Base-by-base conservation (phyloP, 2,113 vertebrate genomes). In the Notothenia rossii region DNA sequence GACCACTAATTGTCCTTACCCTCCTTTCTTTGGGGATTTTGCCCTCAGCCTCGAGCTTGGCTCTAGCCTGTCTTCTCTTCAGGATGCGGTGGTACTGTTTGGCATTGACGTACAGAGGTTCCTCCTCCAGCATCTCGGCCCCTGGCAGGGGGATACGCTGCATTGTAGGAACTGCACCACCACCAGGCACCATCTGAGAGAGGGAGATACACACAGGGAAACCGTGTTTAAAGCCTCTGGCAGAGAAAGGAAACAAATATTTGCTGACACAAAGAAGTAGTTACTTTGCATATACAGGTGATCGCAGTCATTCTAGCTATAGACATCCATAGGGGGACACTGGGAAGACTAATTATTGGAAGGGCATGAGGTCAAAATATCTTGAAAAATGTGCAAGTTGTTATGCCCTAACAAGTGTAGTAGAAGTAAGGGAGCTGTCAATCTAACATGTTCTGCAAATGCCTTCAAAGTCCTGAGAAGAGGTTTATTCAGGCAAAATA, bases 51-150 rank as follows among this genome's bases (percentile, higher is more conserved):
- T 99, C 98, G 79, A 99, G 95, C 79, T 99, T 99, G 33, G 98
- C 98, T 9, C 98, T 94, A 15, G 98, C 98, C 89, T 99, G 98
- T 33, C 98, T 92, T 82, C 98, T 96, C 91, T 99, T 99, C 11
- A 99, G 91, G 92, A 99, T 99, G 7, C 98, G 96, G 86, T 99
- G 98, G 91, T 99, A 99, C 92, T 99, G 98, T 86, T 99, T 99
- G 83, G 98, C 98, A 2, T 99, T 99, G 63, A 99, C 98, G 2
- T 99, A 99, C 2, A 99, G 95, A 18, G 98, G 98, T 86, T 99
- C 98, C 81, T 99, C 98, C 12, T 99, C 98, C 0, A 99, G 96
- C 97, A 99, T 98, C 85, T 99, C 98, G 10, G 98, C 97, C 36
- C 98, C 98, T 46, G 98, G 98, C 65, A 99, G 72, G 18, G 98